These are phyloP conservation scores for Galleria mellonella DNA, from an alignment of 1,140 invertebrate genomes.

Conservation along the genomic window DNA sequence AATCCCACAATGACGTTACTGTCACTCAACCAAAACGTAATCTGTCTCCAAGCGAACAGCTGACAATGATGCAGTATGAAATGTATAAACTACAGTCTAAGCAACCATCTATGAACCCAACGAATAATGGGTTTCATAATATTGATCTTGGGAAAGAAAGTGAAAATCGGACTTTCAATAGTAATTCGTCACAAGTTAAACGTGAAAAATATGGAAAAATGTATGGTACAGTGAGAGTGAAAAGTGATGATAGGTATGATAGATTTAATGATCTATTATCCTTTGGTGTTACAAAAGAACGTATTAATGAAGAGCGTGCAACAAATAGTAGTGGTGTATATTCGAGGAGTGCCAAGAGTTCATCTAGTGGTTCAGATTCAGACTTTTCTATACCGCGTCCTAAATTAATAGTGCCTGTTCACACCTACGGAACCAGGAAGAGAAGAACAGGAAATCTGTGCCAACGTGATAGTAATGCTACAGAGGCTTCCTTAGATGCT, in stretches of 20 bases:
- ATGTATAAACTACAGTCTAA: constrained; percentile 48
- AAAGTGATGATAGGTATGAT: constrained; percentile 67
- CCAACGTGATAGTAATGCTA: constrained; percentile 63
- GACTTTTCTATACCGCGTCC: constrained; percentile 88
- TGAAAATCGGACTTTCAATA: constrained; percentile 66
- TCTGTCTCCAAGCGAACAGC: constrained; percentile 67
- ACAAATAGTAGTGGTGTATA: constrained; percentile 65
- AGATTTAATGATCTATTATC: constrained; percentile 61
- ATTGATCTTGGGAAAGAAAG: constrained; percentile 52
- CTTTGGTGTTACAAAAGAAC: constrained; percentile 36
- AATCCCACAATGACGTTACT: constrained; percentile 56
- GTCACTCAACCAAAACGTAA: constrained; percentile 72
- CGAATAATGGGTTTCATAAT: constrained; percentile 44
- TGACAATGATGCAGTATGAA: constrained; percentile 65
- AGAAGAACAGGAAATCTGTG: constrained; percentile 84
- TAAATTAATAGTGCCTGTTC: constrained; percentile 89
- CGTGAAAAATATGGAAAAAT: constrained; percentile 62
- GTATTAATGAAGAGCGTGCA: constrained; percentile 58
- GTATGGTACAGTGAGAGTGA: constrained; percentile 70
- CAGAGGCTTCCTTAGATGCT: constrained; percentile 57
- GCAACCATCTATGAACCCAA: constrained; percentile 31
- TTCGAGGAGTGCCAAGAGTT: constrained; percentile 62
- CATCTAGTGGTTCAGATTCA: constrained; percentile 71
- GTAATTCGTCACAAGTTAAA: constrained; percentile 57
- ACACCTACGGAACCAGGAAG: constrained; percentile 86